Evolutionary conservation across 2,797 vertebrate genomes (phyloP).

Genomic region (Cheracebus regulus): DNA sequence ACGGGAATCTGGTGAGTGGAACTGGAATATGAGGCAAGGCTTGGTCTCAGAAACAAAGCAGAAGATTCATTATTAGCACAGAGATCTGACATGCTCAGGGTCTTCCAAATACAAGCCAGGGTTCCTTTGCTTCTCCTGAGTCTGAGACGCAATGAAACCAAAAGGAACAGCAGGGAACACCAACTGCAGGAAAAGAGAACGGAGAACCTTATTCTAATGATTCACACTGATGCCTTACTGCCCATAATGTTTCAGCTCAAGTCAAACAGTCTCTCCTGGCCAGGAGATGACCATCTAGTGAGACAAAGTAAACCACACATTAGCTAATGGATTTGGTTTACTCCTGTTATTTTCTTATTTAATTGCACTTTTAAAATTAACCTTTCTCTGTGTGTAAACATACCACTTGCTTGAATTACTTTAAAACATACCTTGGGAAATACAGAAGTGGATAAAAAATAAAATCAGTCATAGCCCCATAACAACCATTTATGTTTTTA

Average conservation of each 20-base stretch:
- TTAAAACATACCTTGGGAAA: constrained; percentile 3
- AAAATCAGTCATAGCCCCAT: background rate
- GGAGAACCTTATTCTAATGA: background rate
- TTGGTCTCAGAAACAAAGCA: constrained; percentile 23
- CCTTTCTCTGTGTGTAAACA: background rate
- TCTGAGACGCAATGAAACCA: background rate
- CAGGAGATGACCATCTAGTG: background rate
- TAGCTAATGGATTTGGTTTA: background rate
- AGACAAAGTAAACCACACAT: background rate
- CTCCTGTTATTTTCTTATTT: background rate
- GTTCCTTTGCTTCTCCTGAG: background rate
- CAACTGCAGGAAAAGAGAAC: background rate
- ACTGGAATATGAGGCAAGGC: background rate
- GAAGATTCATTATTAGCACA: background rate
- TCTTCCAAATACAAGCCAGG: background rate
- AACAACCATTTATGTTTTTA: constrained; percentile 9
- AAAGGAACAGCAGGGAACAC: background rate
- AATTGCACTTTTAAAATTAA: constrained; percentile 18
- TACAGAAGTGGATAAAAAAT: constrained; percentile 18
- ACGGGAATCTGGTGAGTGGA: background rate
- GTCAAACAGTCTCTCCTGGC: background rate
- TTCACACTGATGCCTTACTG: background rate
- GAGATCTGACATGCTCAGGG: background rate
- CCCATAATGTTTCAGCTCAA: background rate
- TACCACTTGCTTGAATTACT: background rate